Base-by-base conservation (phyloP, 64 coral and sea anemone species). In the Catalaphyllia jardinei region DNA sequence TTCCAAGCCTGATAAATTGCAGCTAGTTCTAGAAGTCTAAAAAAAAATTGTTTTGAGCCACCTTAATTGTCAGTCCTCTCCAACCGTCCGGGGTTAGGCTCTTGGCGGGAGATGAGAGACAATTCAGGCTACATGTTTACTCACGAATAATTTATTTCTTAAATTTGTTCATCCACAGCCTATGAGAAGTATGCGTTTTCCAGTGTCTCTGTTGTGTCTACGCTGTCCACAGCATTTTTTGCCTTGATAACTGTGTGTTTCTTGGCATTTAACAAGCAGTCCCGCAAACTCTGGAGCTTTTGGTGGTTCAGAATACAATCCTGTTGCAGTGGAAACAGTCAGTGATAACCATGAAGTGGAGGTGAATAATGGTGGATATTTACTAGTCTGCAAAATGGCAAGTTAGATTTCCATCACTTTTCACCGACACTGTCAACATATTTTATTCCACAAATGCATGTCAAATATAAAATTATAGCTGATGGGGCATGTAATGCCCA, bases 251-350 rank as follows among this genome's bases (percentile, higher is more conserved):
- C 93, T 50, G 62, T 94, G 52, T 86, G 79, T 80, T 94, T 94
- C 81, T 62, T 94, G 82, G 93, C 93, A 13, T 87, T 94, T 38
- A 94, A 94, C 81, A 94, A 90, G 33, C 93, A 91, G 64, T 94
- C 93, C 9, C 93, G 93, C 19, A 87, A 71, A 67, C 82, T 94
- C 7, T 94, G 93, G 93, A 61, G 1, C 16, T 74, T 73, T 29
- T 94, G 93, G 93, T 90, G 75, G 88, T 52, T 63, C 8, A 80
- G 54, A 29, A 1, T 91, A 12, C 59, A 60, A 10, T 50, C 19
- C 25, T 91, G 89, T 42, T 86, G 80, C 72, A 76, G 89, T 67
- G 38, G 20, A 13, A 77, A 28, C 20, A 55, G 65, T 1, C 65
- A 69, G 25, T 27, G 65, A 24, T 24, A 25, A 27, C 6, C 10